Conservation (phyloP, 2,113 vertebrate species). For the Oncorhynchus masou region DNA sequence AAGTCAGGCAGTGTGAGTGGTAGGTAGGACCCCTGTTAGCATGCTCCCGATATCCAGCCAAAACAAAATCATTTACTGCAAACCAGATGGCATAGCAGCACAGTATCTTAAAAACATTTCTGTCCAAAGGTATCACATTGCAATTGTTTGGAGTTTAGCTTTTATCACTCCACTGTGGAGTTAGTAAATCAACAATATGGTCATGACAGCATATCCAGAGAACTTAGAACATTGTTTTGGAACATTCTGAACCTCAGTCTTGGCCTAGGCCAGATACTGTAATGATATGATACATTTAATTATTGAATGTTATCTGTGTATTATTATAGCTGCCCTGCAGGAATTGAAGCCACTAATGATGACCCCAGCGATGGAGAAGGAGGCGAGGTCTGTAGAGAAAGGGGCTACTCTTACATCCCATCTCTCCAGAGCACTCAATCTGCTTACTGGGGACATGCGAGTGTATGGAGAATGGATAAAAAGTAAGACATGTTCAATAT, state of each 20-base stretch:
- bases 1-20: too few species aligned
- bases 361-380: slow-evolving; percentile 5
- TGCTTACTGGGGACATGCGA: slow-evolving; percentile 44
- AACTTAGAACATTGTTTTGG: too few species aligned
- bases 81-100: background rate
- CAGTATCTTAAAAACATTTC: background rate
- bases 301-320: background rate
- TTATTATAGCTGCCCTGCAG: background rate
- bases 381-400: background rate
- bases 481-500: slow-evolving; percentile 27
- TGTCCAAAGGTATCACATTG: background rate
- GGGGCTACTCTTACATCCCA: background rate
- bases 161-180: background rate
- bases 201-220: too few species aligned
- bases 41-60: too few species aligned
- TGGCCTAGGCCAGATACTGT: background rate
- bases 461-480: slow-evolving; percentile 43
- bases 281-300: background rate
- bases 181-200: too few species aligned
- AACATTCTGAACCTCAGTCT: background rate
- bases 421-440: background rate
- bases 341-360: background rate
- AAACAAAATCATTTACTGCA: background rate
- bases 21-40: too few species aligned
- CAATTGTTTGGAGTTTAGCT: background rate